These are phyloP conservation scores for Chrysodeixis includens DNA, from an alignment of 2,888 invertebrate genomes.

Conservation along the genomic window DNA sequence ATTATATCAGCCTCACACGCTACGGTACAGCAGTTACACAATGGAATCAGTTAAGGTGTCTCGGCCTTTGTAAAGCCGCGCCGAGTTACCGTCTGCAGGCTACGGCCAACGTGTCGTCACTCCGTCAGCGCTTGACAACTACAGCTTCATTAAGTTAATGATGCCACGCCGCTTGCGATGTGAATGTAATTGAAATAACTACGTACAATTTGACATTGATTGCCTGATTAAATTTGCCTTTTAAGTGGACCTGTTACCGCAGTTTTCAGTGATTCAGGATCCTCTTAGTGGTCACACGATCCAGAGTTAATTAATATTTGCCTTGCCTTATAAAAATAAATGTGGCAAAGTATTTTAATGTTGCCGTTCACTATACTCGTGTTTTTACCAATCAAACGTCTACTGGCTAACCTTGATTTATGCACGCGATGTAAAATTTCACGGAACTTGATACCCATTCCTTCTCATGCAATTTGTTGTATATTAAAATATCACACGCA, in stretches of 20 bases:
- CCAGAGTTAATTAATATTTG: too few species aligned
- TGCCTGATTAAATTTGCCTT: not conserved
- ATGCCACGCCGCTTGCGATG: not conserved
- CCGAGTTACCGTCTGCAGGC: not conserved
- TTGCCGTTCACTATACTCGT: conserved; percentile 1
- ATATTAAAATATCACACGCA: conserved; percentile 59
- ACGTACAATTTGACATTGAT: not conserved
- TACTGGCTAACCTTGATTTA: conserved; percentile 25
- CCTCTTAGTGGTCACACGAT: not conserved
- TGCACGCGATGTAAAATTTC: conserved; percentile 32
- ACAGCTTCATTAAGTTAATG: not conserved
- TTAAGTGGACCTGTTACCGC: not conserved
- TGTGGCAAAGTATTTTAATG: not conserved
- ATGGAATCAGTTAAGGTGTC: conserved; percentile 1
- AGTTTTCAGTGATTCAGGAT: not conserved
- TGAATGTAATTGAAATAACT: not conserved
- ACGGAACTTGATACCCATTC: conserved; percentile 27
- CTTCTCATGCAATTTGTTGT: conserved; percentile 48
- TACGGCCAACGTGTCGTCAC: not conserved
- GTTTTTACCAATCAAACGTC: conserved; percentile 14
- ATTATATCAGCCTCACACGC: conserved; percentile 10
- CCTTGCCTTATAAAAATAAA: too few species aligned
- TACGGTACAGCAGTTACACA: conserved; percentile 7
- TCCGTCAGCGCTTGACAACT: not conserved
- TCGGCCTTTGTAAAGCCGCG: not conserved